Conservation (phyloP, 2,113 vertebrate genomes). For the Microcebus tavaratra region DNA sequence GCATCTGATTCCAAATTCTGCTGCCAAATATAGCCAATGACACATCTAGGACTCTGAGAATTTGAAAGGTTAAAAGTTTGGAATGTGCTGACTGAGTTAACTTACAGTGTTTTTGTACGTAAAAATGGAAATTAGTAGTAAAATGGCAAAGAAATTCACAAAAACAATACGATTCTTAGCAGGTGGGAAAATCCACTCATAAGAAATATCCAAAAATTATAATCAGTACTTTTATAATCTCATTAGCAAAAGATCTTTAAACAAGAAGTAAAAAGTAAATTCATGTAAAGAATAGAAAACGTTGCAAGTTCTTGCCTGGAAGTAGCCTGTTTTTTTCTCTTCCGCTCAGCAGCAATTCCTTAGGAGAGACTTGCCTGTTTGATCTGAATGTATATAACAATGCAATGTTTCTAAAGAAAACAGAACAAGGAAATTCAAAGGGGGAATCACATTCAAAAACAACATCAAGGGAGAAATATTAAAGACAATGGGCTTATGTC, state of each 20-base stretch:
- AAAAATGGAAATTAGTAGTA: constrained; percentile 53
- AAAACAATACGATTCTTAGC: constrained; percentile 44
- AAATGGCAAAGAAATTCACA: constrained; percentile 31
- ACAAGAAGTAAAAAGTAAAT: neutral
- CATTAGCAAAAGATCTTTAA: neutral
- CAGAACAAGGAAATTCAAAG: neutral
- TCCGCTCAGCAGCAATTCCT: neutral
- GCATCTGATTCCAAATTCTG: constrained; percentile 60
- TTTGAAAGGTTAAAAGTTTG: constrained; percentile 68
- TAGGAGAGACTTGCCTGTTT: neutral
- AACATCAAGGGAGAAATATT: neutral
- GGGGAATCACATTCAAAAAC: neutral
- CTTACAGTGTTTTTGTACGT: constrained; percentile 74
- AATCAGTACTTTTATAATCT: constrained; percentile 1
- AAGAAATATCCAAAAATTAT: constrained; percentile 22
- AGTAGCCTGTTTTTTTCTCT: neutral
- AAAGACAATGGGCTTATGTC: neutral
- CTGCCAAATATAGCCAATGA: constrained; percentile 70
- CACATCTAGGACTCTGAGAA: constrained; percentile 66
- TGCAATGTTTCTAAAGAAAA: neutral
- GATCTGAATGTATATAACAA: neutral
- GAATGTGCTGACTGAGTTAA: constrained; percentile 63
- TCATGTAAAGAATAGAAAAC: neutral
- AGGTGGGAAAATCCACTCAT: neutral
- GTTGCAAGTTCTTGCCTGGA: neutral